Percentiles rank a stretch among this genome's conserved stretches.
Conservation (phyloP, 1,140 invertebrate species). For the Conopomorpha cramerella region DNA sequence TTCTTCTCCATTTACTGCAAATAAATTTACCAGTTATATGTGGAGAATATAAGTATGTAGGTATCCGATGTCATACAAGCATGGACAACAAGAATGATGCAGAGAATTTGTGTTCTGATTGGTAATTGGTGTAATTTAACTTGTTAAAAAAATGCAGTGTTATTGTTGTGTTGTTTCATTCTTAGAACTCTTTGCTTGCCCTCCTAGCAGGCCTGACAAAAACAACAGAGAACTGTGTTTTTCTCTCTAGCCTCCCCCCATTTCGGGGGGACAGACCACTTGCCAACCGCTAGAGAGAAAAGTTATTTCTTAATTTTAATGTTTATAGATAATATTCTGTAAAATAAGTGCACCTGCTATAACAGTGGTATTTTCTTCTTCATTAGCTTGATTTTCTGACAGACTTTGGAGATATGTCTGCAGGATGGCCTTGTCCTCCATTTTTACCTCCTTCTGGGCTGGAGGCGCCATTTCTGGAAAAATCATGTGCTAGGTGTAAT, state of each 20-base stretch:
- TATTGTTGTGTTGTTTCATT: too few species aligned
- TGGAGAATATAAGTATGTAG: slow-evolving; percentile 2
- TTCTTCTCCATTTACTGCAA: slow-evolving; percentile 60
- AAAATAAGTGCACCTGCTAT: slow-evolving; percentile 1
- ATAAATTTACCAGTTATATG: slow-evolving; percentile 1
- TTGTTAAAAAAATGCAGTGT: too few species aligned
- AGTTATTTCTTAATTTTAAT: too few species aligned
- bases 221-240: too few species aligned
- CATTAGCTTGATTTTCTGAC: slow-evolving; percentile 5
- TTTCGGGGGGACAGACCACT: too few species aligned
- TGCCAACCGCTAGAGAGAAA: too few species aligned
- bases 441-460: slow-evolving; percentile 8
- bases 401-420: slow-evolving; percentile 17
- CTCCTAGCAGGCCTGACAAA: too few species aligned
- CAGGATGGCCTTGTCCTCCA: slow-evolving; percentile 13
- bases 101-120: too few species aligned
- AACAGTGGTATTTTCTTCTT: slow-evolving; percentile 1
- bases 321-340: too few species aligned
- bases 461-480: slow-evolving; percentile 2
- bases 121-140: too few species aligned
- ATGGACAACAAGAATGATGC: slow-evolving; percentile 1
- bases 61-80: slow-evolving; percentile 12
- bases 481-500: background rate
- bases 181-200: too few species aligned
- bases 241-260: too few species aligned